A percentile compares a stretch with the other conserved stretches of the same genome.
Conservation (phyloP, 2,888 invertebrate genomes). For the Andrena fulva region DNA sequence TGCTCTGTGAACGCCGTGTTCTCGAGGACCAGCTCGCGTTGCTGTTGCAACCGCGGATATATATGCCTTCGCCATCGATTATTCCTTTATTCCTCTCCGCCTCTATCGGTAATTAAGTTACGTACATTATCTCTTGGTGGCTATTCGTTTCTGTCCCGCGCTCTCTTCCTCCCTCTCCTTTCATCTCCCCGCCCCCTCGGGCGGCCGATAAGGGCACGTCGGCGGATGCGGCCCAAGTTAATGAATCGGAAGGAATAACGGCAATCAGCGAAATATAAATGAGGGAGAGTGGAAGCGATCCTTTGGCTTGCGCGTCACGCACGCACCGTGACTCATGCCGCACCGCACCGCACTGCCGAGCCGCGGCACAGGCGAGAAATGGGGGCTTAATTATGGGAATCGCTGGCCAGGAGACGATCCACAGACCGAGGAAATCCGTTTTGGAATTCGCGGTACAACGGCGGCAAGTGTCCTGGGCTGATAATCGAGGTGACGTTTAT, state of each 20-base stretch:
- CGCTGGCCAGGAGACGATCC: neutral
- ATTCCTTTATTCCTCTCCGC: slow-evolving; percentile 63
- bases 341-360: slow-evolving; percentile 33
- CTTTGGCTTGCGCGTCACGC: slow-evolving; percentile 81
- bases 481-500: neutral
- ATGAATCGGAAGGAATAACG: slow-evolving; percentile 82
- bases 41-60: slow-evolving; percentile 26
- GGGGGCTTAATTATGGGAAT: slow-evolving; percentile 80
- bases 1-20: neutral
- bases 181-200: slow-evolving; percentile 4
- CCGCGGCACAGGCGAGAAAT: slow-evolving; percentile 73
- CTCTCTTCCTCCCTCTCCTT: slow-evolving; percentile 28
- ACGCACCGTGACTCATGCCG: slow-evolving; percentile 71
- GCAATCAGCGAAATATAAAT: slow-evolving; percentile 84
- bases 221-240: slow-evolving; percentile 65
- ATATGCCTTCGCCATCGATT: slow-evolving; percentile 62
- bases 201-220: slow-evolving; percentile 68
- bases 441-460: neutral
- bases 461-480: neutral
- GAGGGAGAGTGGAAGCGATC: slow-evolving; percentile 75
- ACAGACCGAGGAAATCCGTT: neutral
- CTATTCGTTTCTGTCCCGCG: slow-evolving; percentile 54
- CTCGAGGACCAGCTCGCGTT: slow-evolving; percentile 21
- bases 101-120: slow-evolving; percentile 72
- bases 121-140: slow-evolving; percentile 54